Percentiles rank a stretch among this genome's conserved stretches.
Evolutionary conservation across 2,888 invertebrate genomes (phyloP).

Genomic region (Stegana nigrithorax): DNA sequence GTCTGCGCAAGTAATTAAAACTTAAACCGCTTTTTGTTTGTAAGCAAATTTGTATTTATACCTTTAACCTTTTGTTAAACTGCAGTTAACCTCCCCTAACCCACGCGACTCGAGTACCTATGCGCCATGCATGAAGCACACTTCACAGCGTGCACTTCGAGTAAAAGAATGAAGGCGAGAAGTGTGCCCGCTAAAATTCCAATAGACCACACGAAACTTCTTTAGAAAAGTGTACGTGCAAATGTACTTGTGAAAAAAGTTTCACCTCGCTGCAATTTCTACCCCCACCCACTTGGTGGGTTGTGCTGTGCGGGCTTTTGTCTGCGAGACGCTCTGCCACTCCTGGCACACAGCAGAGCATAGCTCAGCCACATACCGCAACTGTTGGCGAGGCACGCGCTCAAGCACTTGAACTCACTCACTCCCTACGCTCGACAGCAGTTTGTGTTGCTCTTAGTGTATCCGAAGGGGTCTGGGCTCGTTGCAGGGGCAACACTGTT

Average conservation of each 20-base stretch:
- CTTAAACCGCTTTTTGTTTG: slow-evolving; percentile 61
- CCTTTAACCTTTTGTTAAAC: slow-evolving; percentile 16
- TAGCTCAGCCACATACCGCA: not conserved
- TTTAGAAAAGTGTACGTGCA: slow-evolving; percentile 18
- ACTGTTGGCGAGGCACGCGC: slow-evolving; percentile 23
- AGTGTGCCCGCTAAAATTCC: slow-evolving; percentile 55
- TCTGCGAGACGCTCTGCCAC: not conserved
- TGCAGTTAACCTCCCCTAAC: slow-evolving; percentile 8
- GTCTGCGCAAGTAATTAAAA: slow-evolving; percentile 51
- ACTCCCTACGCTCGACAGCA: not conserved
- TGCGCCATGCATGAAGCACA: not conserved
- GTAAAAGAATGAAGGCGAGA: slow-evolving; percentile 23
- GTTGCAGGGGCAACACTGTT: too few species aligned
- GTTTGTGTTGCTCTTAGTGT: too few species aligned
- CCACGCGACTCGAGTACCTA: not conserved
- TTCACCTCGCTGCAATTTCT: slow-evolving; percentile 8
- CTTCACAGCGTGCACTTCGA: not conserved
- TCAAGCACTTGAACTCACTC: slow-evolving; percentile 20
- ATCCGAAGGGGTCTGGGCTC: too few species aligned
- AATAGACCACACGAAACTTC: slow-evolving; percentile 53
- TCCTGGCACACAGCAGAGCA: not conserved
- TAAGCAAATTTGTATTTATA: slow-evolving; percentile 42
- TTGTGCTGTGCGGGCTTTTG: not conserved
- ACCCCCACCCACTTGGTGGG: slow-evolving; percentile 7
- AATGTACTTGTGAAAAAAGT: slow-evolving; percentile 4